phyloP scores from a whole-genome alignment of 2,888 invertebrate genomes.

The Dioctria rufipes region DNA sequence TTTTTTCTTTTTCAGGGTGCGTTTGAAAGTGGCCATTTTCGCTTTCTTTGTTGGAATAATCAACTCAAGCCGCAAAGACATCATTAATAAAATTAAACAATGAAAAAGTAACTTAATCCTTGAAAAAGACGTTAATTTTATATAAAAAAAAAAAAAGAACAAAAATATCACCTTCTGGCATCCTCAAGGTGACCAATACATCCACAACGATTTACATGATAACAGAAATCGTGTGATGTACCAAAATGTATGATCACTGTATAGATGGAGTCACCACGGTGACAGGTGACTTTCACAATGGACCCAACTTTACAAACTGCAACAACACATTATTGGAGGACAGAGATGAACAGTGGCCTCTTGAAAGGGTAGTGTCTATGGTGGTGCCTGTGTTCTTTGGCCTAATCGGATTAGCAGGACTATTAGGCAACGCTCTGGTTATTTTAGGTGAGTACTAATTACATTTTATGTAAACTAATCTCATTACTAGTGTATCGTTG shows the following conservation, averaged over 20 bases:
- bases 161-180: neutral
- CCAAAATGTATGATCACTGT: conserved; percentile 47
- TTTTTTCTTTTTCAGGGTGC: no score
- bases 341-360: conserved; percentile 71
- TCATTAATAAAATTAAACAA: no score
- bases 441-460: conserved; percentile 75
- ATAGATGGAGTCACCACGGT: conserved; percentile 26
- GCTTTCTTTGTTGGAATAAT: no score
- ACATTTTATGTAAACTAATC: conserved; percentile 4
- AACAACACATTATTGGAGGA: neutral
- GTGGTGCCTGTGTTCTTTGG: conserved; percentile 89
- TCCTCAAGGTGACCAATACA: neutral
- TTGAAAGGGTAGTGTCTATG: conserved; percentile 79
- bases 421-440: conserved; percentile 90
- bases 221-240: neutral
- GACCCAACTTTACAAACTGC: conserved; percentile 22
- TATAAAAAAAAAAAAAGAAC: neutral
- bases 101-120: no score
- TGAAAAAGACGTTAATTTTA: no score
- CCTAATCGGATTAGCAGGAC: conserved; percentile 87
- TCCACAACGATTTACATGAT: no score
- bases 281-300: conserved; percentile 9
- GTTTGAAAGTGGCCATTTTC: no score
- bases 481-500: neutral
- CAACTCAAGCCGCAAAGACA: no score